phyloP scores from a whole-genome alignment of 2,888 invertebrate genomes.

The Mesoligia furuncula region DNA sequence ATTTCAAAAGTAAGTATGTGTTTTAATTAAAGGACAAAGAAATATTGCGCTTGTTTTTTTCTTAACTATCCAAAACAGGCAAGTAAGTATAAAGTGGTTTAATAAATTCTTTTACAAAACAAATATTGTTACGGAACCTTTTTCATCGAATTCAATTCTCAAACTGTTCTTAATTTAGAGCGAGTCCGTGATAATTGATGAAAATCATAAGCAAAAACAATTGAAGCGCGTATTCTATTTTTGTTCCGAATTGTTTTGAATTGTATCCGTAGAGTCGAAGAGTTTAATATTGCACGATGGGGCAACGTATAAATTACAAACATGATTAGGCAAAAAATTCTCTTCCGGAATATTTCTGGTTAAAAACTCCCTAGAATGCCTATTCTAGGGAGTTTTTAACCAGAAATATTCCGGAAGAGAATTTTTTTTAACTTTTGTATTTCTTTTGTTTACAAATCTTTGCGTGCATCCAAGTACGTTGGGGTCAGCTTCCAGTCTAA shows the following conservation, averaged over 20 bases:
- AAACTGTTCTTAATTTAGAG: constrained; percentile 39
- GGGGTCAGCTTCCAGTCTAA: no score
- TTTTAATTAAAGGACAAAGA: background rate
- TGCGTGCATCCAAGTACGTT: background rate
- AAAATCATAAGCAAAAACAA: constrained; percentile 68
- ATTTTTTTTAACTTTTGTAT: constrained; percentile 11
- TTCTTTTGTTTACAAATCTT: constrained; percentile 4
- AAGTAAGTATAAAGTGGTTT: background rate
- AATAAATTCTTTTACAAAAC: background rate
- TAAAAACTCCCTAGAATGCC: no score
- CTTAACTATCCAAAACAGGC: no score
- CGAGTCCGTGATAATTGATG: constrained; percentile 42
- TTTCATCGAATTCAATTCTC: background rate
- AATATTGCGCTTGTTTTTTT: background rate
- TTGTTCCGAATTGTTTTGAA: constrained; percentile 57
- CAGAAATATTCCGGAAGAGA: constrained; percentile 1
- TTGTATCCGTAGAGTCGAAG: constrained; percentile 20
- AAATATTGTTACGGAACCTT: constrained; percentile 15
- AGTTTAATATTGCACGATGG: constrained; percentile 7
- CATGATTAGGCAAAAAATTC: no score
- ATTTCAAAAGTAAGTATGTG: no score
- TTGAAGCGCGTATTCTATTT: constrained; percentile 66
- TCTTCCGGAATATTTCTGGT: no score
- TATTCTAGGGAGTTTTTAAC: constrained; percentile 16
- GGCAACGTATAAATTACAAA: constrained; percentile 28